phyloP scores from a whole-genome alignment of 2,797 vertebrate genomes.

The Odontamblyopus lacepedii region DNA sequence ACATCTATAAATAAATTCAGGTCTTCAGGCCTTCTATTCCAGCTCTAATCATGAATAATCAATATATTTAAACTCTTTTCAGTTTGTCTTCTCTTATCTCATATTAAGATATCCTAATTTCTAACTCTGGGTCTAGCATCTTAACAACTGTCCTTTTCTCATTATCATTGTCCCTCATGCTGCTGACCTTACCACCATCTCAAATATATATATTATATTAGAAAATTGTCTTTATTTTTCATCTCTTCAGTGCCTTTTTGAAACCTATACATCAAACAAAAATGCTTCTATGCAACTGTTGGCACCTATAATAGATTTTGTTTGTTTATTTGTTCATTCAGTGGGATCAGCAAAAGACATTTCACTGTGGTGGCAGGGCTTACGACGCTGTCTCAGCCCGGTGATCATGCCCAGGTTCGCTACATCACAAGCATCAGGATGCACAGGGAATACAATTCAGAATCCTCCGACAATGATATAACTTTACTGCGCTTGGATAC shows the following conservation, averaged over 20 bases:
- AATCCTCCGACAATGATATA: conserved; percentile 44
- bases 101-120: not conserved
- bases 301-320: not conserved
- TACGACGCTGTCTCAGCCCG: conserved; percentile 17
- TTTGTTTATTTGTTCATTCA: conserved; percentile 16
- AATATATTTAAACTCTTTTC: not conserved
- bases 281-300: not conserved
- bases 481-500: conserved; percentile 49
- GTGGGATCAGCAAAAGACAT: not conserved
- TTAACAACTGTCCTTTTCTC: too few relatives aligned
- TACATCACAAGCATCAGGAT: conserved; percentile 28
- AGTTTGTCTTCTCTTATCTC: not conserved
- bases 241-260: not conserved
- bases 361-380: conserved; percentile 54
- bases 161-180: too few relatives aligned
- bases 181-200: too few relatives aligned
- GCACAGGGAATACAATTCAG: conserved; percentile 26
- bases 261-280: not conserved
- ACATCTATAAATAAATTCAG: not conserved
- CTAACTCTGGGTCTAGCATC: too few relatives aligned
- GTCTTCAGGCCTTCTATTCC: not conserved
- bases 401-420: conserved; percentile 43
- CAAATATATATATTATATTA: too few relatives aligned
- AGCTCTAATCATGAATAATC: not conserved
- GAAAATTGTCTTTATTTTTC: too few relatives aligned